Evolutionary conservation across 2,797 vertebrate genomes (phyloP).

Genomic region (Gallinago nigripennis): DNA sequence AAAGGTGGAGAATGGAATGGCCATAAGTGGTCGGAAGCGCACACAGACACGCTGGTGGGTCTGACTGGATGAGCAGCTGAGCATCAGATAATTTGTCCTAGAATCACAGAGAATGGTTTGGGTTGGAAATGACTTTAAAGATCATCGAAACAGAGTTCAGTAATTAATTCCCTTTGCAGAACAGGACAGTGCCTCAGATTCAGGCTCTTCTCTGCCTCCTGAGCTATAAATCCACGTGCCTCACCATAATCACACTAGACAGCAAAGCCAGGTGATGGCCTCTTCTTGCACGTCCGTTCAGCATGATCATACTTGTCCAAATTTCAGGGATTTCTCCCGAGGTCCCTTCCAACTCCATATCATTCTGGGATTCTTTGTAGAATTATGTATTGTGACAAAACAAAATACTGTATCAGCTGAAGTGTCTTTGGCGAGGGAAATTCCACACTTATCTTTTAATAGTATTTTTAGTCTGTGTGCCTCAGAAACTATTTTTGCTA

Average conservation of each 20-base stretch:
- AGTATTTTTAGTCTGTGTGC: conserved; percentile 56
- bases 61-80: neutral
- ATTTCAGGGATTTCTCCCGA: neutral
- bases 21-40: fast-evolving
- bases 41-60: fast-evolving
- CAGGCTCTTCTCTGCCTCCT: neutral
- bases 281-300: neutral
- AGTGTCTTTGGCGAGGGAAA: neutral
- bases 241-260: too few species aligned
- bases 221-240: neutral
- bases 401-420: neutral
- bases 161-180: neutral
- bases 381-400: neutral
- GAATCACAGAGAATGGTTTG: too few species aligned
- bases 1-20: neutral
- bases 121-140: too few species aligned
- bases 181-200: neutral
- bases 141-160: neutral
- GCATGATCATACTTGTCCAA: neutral
- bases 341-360: too few species aligned
- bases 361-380: neutral
- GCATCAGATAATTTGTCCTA: neutral
- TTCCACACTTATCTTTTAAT: conserved; percentile 55
- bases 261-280: neutral
- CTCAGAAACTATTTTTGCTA: conserved; percentile 64